phyloP scores from a whole-genome alignment of 2,888 invertebrate genomes.

The Acanthosepion lycidas region DNA sequence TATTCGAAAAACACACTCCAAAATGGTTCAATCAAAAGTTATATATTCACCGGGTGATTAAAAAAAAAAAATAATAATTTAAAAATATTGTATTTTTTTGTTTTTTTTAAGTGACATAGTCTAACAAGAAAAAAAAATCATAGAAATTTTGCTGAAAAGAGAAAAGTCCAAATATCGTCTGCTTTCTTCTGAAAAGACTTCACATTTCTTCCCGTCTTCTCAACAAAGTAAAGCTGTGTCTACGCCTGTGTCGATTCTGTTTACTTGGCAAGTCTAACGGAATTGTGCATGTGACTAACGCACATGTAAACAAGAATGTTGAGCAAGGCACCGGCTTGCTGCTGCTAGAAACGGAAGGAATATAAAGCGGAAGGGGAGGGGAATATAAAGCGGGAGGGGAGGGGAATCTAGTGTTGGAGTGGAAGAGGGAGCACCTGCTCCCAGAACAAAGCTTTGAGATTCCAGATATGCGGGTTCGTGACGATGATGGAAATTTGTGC shows the following conservation, averaged over 20 bases:
- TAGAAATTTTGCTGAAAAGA: too few species aligned
- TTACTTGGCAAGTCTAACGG: not conserved
- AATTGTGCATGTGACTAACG: not conserved
- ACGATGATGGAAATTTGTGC: not conserved
- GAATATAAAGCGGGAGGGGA: not conserved
- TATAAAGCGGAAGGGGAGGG: not conserved
- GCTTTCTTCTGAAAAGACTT: too few species aligned
- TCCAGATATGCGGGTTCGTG: not conserved
- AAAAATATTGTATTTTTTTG: too few species aligned
- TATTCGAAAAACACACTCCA: too few species aligned
- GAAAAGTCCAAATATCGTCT: too few species aligned
- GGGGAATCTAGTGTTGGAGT: not conserved
- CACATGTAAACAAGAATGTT: constrained; percentile 22
- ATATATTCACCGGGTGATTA: too few species aligned
- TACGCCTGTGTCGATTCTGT: not conserved
- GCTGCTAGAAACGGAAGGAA: not conserved
- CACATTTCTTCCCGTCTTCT: too few species aligned
- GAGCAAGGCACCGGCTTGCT: not conserved
- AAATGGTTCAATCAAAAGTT: too few species aligned
- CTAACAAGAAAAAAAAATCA: too few species aligned
- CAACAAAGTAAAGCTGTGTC: too few species aligned
- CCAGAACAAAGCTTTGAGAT: not conserved
- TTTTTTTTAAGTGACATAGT: too few species aligned
- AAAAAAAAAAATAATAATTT: too few species aligned
- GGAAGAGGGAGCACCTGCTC: not conserved